Base-by-base conservation (phyloP, 2,888 invertebrate genomes). In the Aspidiotus rigidus region DNA sequence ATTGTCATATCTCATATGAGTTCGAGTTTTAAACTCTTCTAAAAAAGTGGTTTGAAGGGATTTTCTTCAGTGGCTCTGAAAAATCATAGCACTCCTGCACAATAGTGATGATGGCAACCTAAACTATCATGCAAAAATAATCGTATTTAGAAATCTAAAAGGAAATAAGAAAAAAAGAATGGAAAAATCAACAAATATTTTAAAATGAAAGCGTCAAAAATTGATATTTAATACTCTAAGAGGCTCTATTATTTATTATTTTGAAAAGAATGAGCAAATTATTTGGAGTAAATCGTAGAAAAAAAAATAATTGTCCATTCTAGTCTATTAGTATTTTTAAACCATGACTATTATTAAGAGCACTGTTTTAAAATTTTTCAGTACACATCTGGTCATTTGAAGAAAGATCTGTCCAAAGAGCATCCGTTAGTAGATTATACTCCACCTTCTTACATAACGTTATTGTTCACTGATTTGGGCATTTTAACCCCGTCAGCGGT, bases 371-470 rank as follows among this genome's bases (percentile, higher is more conserved):
- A 49, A 71, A n/a, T 72, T 11, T 72, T 80, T 57, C 76, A 84
- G 84, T 84, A 83, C 74, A 80, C 81, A 28, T 79, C 81, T 7
- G 80, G 80, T 71, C 79, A 79, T 64, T 75, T 81, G 71, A 76
- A 77, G 64, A 78, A 78, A 62, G 73, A 81, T 73, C 75, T 85
- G n/a, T 76, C 78, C 0, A 84, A 85, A 73, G 83, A 87, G 72
- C 90, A 95, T 78, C 95, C 96, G 0, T 78, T 92, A 67, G 95
- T 98, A 0, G 99, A 99, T 80, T 99, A 98, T 77, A 99, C 98
- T 0, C 95, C 97, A 0, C 98, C 99, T 0, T 84, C 86, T 1
- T 95, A 90, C 75, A 91, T 99, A 40, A 92, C 90, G 0, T 81
- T 98, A 41, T 81, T 99, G 40, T 93, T 98, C 77, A 98, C 97